Evolutionary conservation across 30 jellyfish, hydroid and myxozoan species (phyloP).

Genomic region (Sanderia malayensis): DNA sequence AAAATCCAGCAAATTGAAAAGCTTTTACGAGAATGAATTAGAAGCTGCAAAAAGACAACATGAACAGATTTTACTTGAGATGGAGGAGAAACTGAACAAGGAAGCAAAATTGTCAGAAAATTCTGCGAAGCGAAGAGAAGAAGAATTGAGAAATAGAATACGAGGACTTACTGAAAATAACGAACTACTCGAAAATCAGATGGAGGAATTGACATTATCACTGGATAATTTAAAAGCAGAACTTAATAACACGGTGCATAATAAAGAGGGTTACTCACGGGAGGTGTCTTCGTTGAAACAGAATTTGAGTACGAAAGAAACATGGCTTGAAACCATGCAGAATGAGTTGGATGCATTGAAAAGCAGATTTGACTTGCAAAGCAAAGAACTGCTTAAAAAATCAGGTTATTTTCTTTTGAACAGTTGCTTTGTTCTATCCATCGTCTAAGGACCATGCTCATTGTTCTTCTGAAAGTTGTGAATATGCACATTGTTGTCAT

Average conservation of each 20-base stretch:
- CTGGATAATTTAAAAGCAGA: slow-evolving; percentile 24
- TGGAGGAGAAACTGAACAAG: slow-evolving; percentile 36
- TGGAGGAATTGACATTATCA: slow-evolving; percentile 17
- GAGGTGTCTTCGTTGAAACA: slow-evolving; percentile 45
- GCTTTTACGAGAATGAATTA: slow-evolving; percentile 71
- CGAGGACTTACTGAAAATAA: slow-evolving; percentile 27
- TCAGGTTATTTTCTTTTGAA: slow-evolving; percentile 25
- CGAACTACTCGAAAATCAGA: slow-evolving; percentile 23
- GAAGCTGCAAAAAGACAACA: slow-evolving; percentile 46
- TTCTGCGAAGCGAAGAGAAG: slow-evolving; percentile 43
- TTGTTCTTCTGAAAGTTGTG: no score
- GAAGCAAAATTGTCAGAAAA: slow-evolving; percentile 30
- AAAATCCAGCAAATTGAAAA: slow-evolving; percentile 61
- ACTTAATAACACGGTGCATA: slow-evolving; percentile 25
- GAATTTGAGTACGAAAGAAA: slow-evolving; percentile 41
- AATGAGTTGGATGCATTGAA: slow-evolving; percentile 37
- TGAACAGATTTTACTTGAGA: slow-evolving; percentile 17
- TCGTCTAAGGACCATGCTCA: background rate
- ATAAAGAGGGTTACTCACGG: slow-evolving; percentile 42
- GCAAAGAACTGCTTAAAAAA: slow-evolving; percentile 35
- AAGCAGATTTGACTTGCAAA: slow-evolving; percentile 16
- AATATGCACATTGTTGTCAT: no score
- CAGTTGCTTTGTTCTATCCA: background rate
- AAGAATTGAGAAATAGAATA: slow-evolving; percentile 29
- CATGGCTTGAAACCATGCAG: slow-evolving; percentile 33